Base-by-base conservation (phyloP, 1,140 invertebrate species). In the Tribolium castaneum region DNA sequence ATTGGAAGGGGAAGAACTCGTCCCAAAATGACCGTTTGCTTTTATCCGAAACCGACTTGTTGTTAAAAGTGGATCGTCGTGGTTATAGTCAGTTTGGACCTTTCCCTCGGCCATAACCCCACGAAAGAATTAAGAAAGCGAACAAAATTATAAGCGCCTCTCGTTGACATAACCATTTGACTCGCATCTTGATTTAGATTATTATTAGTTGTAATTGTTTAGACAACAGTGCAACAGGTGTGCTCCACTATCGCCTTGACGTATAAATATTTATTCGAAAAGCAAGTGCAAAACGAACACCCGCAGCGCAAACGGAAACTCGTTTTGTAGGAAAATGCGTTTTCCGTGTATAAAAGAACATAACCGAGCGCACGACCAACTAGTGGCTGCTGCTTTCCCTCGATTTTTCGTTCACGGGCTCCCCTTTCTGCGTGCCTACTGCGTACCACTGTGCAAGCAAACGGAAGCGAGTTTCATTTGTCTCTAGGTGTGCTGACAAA, bases 261-360 rank as follows among this genome's bases (percentile, higher is more conserved):
- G 13, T n/a, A 52, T 52, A 52, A 16, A 19, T 52, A 52, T 52
- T 52, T 52, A 52, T 13, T 66, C 59, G 30, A 35, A 16, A n/a
- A 1, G 39, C 59, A 12, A 66, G 25, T 35, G 25, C 59, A 66
- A 66, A 66, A 66, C 59, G 59, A n/a, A 35, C 56, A 62, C 56
- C 59, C 54, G 6, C 10, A 59, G 54, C 14, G n/a, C 52, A 14
- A 56, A 56, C 52, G 14, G 52, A 56, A 16, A 30, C 62, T 59
- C 34, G 77, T 56, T 78, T 76, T 35, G 54, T 70, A 77, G 66
- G 78, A 70, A 77, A 80, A 80, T 80, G 78, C 78, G 71, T 80
- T 77, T 80, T 80, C 75, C 78, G 76, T 79, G 78, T 79, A 71
- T 54, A 72, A 73, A 70, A 74, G 54, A 66, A 74, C 78, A 75